Evolutionary conservation across 1,140 invertebrate genomes (phyloP).

Genomic region (Bombus fervidus): DNA sequence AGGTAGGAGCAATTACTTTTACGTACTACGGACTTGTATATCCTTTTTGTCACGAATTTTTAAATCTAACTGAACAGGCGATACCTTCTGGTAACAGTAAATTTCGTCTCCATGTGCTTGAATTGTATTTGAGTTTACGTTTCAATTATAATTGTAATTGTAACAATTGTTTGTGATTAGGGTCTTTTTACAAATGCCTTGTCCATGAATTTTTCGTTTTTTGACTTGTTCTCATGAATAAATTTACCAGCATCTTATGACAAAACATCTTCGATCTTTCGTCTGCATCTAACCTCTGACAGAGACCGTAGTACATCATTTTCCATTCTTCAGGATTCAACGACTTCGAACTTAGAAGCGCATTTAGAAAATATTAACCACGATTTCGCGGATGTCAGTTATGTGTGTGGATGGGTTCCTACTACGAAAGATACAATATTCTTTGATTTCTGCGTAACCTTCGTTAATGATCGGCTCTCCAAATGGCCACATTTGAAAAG

Average conservation of each 20-base stretch:
- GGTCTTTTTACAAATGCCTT: no score
- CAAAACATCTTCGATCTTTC: not conserved
- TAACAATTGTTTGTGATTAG: not conserved
- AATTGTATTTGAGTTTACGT: no score
- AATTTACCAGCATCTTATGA: not conserved
- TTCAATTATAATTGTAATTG: no score
- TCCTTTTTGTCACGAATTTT: not conserved
- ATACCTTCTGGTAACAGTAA: not conserved
- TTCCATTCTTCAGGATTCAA: slow-evolving; percentile 54
- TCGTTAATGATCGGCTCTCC: slow-evolving; percentile 71
- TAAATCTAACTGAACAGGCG: not conserved
- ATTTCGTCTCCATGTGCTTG: not conserved
- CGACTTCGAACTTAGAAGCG: slow-evolving; percentile 51
- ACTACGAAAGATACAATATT: slow-evolving; percentile 82
- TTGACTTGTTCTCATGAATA: no score
- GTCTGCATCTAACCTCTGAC: not conserved
- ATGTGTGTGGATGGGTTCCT: slow-evolving; percentile 83
- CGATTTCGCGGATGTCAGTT: slow-evolving; percentile 83
- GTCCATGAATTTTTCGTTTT: not conserved
- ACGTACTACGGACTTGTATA: not conserved
- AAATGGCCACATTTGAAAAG: slow-evolving; percentile 81
- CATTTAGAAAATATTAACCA: slow-evolving; percentile 73
- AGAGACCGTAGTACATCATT: not conserved
- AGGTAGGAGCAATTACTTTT: slow-evolving; percentile 82
- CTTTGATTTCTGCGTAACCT: slow-evolving; percentile 76